These are phyloP conservation scores for Heterotis niloticus DNA, from an alignment of 2,113 vertebrate genomes.

Conservation along the genomic window DNA sequence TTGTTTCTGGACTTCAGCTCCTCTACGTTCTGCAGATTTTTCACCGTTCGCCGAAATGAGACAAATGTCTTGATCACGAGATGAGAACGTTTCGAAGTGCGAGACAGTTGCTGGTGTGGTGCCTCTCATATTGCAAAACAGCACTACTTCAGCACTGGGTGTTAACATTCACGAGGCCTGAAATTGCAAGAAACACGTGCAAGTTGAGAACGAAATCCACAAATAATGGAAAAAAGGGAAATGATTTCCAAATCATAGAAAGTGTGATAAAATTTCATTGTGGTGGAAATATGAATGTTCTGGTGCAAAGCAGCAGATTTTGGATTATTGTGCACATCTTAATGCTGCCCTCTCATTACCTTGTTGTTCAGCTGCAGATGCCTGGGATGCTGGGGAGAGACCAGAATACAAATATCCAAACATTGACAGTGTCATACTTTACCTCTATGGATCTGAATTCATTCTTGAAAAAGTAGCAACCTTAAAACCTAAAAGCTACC, in stretches of 20 bases:
- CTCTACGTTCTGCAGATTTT: constrained; percentile 42
- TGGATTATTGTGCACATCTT: neutral
- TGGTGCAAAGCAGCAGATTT: neutral
- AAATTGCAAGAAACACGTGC: neutral
- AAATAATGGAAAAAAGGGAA: too few species aligned
- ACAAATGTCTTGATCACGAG: constrained; percentile 35
- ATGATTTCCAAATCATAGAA: too few species aligned
- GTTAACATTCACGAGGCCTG: too few species aligned
- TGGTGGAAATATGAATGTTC: too few species aligned
- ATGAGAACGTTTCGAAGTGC: constrained; percentile 16
- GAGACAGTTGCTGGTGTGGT: constrained; percentile 9
- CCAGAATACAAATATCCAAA: neutral
- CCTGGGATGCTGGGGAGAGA: neutral
- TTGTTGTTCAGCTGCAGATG: neutral
- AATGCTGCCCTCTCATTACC: neutral
- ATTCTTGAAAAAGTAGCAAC: too few species aligned
- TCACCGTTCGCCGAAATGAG: constrained; percentile 22
- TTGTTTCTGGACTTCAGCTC: constrained; percentile 32
- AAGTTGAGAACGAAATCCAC: too few species aligned
- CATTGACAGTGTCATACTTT: neutral
- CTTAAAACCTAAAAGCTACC: too few species aligned
- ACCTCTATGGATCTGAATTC: neutral
- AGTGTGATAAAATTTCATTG: too few species aligned
- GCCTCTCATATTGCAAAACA: neutral
- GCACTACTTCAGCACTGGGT: too few species aligned